Evolutionary conservation across 1,140 invertebrate species (phyloP).

Genomic region (Hycleus cichorii): DNA sequence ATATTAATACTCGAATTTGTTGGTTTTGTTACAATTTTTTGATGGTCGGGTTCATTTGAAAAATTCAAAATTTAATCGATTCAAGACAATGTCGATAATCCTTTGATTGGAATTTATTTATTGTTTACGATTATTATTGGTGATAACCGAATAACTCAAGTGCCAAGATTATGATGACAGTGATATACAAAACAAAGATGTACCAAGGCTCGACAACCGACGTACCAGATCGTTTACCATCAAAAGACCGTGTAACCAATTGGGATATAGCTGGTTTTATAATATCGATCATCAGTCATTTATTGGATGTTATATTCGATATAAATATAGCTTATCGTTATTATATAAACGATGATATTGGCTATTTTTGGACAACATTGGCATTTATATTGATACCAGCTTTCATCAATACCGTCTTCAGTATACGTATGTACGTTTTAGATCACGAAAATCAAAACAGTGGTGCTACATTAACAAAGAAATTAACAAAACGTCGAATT

Average conservation of each 20-base stretch:
- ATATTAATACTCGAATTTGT: too few relatives aligned
- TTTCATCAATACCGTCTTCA: constrained; percentile 55
- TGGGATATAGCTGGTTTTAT: constrained; percentile 40
- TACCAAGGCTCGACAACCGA: constrained; percentile 17
- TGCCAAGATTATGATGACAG: neutral
- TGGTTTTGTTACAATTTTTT: too few relatives aligned
- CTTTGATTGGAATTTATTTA: too few relatives aligned
- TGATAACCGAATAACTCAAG: too few relatives aligned
- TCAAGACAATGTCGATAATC: too few relatives aligned
- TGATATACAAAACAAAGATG: constrained; percentile 11
- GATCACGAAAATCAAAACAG: constrained; percentile 28
- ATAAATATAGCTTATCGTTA: constrained; percentile 56
- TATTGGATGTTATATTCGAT: constrained; percentile 57
- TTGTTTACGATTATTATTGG: too few relatives aligned
- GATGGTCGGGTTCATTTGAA: too few relatives aligned
- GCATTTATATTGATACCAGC: constrained; percentile 57
- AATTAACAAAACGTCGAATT: constrained; percentile 46
- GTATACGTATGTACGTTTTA: constrained; percentile 50
- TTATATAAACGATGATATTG: constrained; percentile 42
- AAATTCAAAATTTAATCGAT: too few relatives aligned
- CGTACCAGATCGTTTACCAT: constrained; percentile 37
- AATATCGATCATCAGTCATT: constrained; percentile 53
- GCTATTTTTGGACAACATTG: constrained; percentile 53
- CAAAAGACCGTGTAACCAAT: constrained; percentile 36
- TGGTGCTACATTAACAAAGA: constrained; percentile 40